Conservation (phyloP, 2,113 vertebrate genomes). For the Climacteris rufus region DNA sequence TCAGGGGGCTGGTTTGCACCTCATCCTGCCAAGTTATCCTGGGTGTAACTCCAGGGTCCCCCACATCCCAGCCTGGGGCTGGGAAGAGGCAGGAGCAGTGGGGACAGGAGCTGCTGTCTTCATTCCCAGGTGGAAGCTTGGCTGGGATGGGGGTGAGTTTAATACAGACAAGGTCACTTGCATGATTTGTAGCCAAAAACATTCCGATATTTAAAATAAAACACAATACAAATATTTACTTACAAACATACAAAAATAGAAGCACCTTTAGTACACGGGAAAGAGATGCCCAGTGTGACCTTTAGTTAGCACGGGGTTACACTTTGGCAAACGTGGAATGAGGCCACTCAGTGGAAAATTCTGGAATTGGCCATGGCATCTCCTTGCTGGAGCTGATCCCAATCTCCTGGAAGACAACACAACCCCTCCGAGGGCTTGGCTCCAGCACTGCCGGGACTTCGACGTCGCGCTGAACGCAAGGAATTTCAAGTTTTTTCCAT, state of each 20-base stretch:
- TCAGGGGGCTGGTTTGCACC: not conserved
- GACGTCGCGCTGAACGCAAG: not conserved
- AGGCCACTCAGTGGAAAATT: not conserved
- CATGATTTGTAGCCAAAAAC: conserved; percentile 82
- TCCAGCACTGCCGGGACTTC: not conserved
- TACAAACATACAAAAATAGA: conserved; percentile 92
- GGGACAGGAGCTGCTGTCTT: not conserved
- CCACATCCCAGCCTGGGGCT: not conserved
- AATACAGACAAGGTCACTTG: conserved; percentile 70
- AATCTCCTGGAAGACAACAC: not conserved
- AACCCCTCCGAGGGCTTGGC: not conserved
- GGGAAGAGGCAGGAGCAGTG: not conserved
- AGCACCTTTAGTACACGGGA: conserved; percentile 85
- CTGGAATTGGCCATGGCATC: not conserved
- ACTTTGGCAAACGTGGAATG: not conserved
- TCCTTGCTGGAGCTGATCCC: not conserved
- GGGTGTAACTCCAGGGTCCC: not conserved
- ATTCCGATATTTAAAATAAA: conserved; percentile 79
- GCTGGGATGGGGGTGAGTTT: not conserved
- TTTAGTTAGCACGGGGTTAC: not conserved
- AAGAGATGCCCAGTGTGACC: conserved; percentile 74
- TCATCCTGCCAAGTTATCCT: not conserved
- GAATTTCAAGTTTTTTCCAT: conserved; percentile 58
- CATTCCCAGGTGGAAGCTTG: not conserved
- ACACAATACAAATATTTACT: conserved; percentile 90